A percentile compares a stretch with the other conserved stretches of the same genome.
Evolutionary conservation across 23 tunicate genomes (phyloP).

Genomic region (Trididemnum miniatum): DNA sequence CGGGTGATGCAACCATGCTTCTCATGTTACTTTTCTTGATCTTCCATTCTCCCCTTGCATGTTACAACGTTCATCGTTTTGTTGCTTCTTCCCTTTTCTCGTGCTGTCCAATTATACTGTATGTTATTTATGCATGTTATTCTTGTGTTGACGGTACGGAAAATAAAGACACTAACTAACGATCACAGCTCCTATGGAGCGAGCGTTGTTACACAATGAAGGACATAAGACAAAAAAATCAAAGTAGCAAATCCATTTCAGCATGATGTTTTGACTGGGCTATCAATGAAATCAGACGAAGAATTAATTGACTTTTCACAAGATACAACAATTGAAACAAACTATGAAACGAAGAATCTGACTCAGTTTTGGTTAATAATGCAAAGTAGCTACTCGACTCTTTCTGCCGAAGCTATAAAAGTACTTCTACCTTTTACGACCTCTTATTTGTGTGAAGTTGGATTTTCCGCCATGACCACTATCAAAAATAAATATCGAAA

Average conservation of each 20-base stretch:
- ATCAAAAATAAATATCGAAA: slow-evolving; percentile 1
- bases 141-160: too few species aligned
- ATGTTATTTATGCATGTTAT: too few species aligned
- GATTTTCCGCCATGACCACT: neutral
- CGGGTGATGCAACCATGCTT: too few species aligned
- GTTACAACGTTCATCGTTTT: too few species aligned
- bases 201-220: too few species aligned
- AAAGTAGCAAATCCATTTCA: neutral
- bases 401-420: slow-evolving; percentile 1
- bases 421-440: slow-evolving; percentile 6
- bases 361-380: neutral
- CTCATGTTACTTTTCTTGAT: too few species aligned
- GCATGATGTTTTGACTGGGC: neutral
- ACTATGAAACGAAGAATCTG: neutral
- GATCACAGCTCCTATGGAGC: too few species aligned
- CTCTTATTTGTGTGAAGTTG: neutral
- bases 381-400: neutral
- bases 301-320: neutral
- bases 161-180: too few species aligned
- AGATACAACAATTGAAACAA: neutral
- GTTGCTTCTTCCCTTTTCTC: too few species aligned
- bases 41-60: too few species aligned
- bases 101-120: too few species aligned
- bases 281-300: neutral
- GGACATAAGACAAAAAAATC: too few species aligned